Conservation (phyloP, 2,113 vertebrate species). For the Progne subis region DNA sequence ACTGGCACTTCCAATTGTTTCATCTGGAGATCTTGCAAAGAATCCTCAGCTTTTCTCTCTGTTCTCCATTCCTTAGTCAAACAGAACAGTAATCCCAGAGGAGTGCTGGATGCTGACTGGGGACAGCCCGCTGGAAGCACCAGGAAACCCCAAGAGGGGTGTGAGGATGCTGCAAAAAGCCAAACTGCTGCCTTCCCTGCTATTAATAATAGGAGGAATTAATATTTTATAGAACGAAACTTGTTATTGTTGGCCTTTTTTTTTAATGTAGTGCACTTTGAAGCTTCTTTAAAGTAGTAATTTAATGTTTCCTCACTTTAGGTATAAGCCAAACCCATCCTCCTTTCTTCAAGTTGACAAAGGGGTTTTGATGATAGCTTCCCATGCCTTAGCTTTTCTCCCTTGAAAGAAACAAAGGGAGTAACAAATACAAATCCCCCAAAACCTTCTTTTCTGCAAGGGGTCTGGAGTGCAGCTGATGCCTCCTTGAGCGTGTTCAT, state of each 20-base stretch:
- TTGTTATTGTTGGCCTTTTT: not conserved
- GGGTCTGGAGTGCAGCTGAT: conserved; percentile 16
- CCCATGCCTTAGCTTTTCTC: not conserved
- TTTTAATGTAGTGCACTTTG: not conserved
- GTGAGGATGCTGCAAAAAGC: not conserved
- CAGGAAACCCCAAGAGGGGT: not conserved
- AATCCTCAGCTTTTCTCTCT: not conserved
- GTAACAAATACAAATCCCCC: not conserved
- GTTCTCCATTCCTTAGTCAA: not conserved
- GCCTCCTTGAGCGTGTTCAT: not conserved
- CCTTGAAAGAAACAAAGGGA: conserved; percentile 11
- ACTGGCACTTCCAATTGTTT: conserved; percentile 4
- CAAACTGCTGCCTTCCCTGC: not conserved
- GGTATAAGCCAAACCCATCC: not conserved
- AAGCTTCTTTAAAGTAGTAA: not conserved
- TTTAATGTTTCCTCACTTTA: not conserved
- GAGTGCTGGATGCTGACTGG: not conserved
- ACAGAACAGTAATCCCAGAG: not conserved
- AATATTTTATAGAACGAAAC: not conserved
- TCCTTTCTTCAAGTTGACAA: not conserved
- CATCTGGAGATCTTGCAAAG: not conserved
- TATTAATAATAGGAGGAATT: not conserved
- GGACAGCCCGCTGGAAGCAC: not conserved
- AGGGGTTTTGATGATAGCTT: not conserved
- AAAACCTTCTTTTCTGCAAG: not conserved